Conservation (phyloP, 2,797 vertebrate species). For the Gymnothorax javanicus region DNA sequence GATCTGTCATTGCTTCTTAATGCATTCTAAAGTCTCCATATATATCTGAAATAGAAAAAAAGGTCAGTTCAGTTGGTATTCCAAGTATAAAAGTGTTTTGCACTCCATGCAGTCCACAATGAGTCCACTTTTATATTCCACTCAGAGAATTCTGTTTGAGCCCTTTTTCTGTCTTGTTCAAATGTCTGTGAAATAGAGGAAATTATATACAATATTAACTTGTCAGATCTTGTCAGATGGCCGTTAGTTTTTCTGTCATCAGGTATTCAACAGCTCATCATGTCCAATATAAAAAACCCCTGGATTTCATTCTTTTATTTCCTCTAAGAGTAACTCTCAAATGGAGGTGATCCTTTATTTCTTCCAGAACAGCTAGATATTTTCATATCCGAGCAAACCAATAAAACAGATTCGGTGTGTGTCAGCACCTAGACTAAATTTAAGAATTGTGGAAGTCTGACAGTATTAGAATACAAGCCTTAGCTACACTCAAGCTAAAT, state of each 20-base stretch:
- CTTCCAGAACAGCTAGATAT: constrained; percentile 4
- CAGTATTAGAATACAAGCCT: not conserved
- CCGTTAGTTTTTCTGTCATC: constrained; percentile 2
- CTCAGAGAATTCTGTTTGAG: not conserved
- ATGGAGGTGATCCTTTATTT: constrained; percentile 29
- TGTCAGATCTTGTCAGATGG: constrained; percentile 27
- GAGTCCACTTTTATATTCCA: not conserved
- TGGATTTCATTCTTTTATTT: constrained; percentile 31
- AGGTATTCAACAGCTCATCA: not conserved
- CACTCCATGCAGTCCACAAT: not conserved
- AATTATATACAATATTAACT: constrained; percentile 31
- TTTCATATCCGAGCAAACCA: not conserved
- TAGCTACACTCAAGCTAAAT: not conserved
- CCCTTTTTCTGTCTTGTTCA: constrained; percentile 23
- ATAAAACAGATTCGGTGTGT: constrained; percentile 20
- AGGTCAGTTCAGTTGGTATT: not conserved
- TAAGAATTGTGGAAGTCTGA: not conserved
- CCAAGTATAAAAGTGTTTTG: not conserved
- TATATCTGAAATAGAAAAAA: not conserved
- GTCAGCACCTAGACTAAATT: not conserved
- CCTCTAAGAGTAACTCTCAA: constrained; percentile 23
- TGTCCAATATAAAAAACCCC: constrained; percentile 13
- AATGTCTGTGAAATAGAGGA: constrained; percentile 10
- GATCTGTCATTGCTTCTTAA: not conserved
- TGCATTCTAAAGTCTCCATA: not conserved